phyloP scores from a whole-genome alignment of 2,888 invertebrate species.

The Synanthedon andrenaeformis region DNA sequence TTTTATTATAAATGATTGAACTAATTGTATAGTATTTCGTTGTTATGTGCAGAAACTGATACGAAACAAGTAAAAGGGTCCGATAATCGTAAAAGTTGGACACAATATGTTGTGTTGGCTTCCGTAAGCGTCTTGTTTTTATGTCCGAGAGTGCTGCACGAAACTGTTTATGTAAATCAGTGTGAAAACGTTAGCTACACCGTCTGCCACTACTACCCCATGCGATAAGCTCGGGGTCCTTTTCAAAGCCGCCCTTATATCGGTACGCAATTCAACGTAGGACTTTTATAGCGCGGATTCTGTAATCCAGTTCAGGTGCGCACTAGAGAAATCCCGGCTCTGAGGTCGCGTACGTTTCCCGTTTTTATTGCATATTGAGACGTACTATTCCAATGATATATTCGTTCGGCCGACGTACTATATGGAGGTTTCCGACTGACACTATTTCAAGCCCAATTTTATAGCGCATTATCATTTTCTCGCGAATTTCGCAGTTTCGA shows the following conservation, averaged over 20 bases:
- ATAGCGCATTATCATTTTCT: conserved; percentile 6
- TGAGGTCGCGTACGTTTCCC: conserved; percentile 55
- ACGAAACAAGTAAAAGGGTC: neutral
- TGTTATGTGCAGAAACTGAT: neutral
- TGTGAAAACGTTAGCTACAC: conserved; percentile 31
- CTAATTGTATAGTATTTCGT: too few species aligned
- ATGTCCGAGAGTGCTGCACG: conserved; percentile 13
- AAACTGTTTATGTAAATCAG: conserved; percentile 51
- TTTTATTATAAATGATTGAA: too few species aligned
- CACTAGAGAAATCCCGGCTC: conserved; percentile 50
- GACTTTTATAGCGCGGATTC: conserved; percentile 57
- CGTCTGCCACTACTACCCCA: conserved; percentile 29
- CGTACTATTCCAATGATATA: conserved; percentile 56
- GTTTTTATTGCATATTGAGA: conserved; percentile 68
- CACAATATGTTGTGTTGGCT: neutral
- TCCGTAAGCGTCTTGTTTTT: conserved; percentile 12
- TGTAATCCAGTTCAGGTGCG: conserved; percentile 67
- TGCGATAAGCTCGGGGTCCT: conserved; percentile 39
- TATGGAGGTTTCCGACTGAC: conserved; percentile 32
- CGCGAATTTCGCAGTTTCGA: neutral
- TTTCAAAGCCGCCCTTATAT: conserved; percentile 48
- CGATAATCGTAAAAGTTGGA: neutral
- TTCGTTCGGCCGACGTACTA: conserved; percentile 34
- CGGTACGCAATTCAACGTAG: conserved; percentile 45
- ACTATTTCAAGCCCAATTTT: conserved; percentile 33